Evolutionary conservation across 1,140 invertebrate genomes (phyloP), one percentile per base, ranked within the genome.

Genomic region (Oryzaephilus surinamensis): DNA sequence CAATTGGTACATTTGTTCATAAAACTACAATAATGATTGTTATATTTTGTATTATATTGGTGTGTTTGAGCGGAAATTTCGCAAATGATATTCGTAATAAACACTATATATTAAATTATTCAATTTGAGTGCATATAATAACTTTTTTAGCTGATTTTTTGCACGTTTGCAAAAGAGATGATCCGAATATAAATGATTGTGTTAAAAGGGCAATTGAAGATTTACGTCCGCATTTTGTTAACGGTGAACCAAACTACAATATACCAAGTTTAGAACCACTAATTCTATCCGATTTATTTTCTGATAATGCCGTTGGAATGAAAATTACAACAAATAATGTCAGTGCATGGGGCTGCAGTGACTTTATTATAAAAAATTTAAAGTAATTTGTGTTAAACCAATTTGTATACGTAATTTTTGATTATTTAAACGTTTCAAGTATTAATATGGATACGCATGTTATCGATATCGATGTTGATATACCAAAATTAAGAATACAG

Each of bases 181-280:
- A 76, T 46, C 73, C 75, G 0, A 57, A 71, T 16, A 37, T 76
- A 5, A 62, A 69, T 6, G 53, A 65, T 12, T 80, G 77, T 47
- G 48, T 77, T 2, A 66, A 48, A 26, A 51, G 58, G 8, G 70
- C 71, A 19, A 65, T 74, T 2, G 63, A 71, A 32, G 50, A 58
- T 36, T 38, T 78, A 15, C 62, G 61, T 23, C 66, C 66, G 4
- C 60, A 65, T 46, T 50, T 70, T 37, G 55, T 43, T 11, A 60
- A 60, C 42, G 68, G 68, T 6, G 48, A 73, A 14, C 67, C 72
- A 2, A 70, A 77, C 21, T 67, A 74, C 23, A 70, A 72, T 39
- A 68, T 77, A 8, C 75, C 75, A 0, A 61, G 70, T 1, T 47
- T 77, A 29, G 75, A 79, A 44, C 76, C 76, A 5, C 56, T 81